These are phyloP conservation scores for Liopterus haemorrhoidalis DNA, from an alignment of 2,888 invertebrate genomes.

Conservation along the genomic window DNA sequence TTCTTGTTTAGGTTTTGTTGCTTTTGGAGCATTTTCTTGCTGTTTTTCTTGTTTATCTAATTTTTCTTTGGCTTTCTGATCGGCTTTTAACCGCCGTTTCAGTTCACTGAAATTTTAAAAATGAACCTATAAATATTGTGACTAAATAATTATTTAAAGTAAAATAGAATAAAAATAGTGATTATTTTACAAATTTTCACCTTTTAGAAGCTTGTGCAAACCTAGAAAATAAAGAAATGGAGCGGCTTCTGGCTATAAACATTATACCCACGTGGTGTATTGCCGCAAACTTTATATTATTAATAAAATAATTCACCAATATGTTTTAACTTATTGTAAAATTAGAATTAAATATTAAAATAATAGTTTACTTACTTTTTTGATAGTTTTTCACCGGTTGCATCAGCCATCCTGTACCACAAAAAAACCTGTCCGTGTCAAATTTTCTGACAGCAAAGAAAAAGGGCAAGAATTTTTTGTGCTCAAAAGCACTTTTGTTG, in stretches of 20 bases:
- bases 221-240: conserved; percentile 22
- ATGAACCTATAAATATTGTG: conserved; percentile 21
- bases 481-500: no score
- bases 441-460: no score
- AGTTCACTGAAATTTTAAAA: conserved; percentile 69
- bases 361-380: conserved; percentile 56
- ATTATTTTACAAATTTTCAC: conserved; percentile 32
- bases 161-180: not conserved
- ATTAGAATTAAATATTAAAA: conserved; percentile 17
- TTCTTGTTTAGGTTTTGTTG: conserved; percentile 38
- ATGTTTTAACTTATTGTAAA: conserved; percentile 2
- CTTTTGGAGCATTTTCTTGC: conserved; percentile 38
- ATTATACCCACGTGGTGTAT: conserved; percentile 19
- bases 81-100: conserved; percentile 85
- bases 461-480: no score
- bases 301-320: conserved; percentile 14
- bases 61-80: conserved; percentile 90
- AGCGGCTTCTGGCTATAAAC: conserved; percentile 17
- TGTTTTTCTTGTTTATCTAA: conserved; percentile 62
- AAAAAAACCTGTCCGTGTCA: no score
- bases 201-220: conserved; percentile 36
- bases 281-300: conserved; percentile 6
- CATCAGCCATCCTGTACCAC: conserved; percentile 53
- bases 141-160: conserved; percentile 9
- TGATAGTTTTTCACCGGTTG: conserved; percentile 54